phyloP scores from a whole-genome alignment of 2,113 vertebrate species.

The Plecotus auritus region DNA sequence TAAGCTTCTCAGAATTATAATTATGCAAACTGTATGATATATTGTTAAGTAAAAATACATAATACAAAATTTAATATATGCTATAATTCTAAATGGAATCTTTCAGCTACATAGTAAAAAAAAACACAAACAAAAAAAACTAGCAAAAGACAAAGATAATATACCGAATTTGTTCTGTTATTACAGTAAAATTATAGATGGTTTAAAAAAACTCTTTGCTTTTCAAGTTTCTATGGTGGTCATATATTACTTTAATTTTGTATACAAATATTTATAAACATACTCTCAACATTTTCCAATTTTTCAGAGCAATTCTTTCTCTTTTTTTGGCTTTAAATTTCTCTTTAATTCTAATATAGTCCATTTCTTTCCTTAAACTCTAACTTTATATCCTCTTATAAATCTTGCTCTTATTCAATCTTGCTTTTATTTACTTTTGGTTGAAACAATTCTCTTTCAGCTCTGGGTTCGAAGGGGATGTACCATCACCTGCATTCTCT shows the following conservation, averaged over 20 bases:
- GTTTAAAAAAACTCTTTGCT: background rate
- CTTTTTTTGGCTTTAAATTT: background rate
- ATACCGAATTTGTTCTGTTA: constrained; percentile 6
- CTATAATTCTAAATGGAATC: background rate
- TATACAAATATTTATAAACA: background rate
- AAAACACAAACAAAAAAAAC: background rate
- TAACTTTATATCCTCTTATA: constrained; percentile 13
- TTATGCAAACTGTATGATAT: background rate
- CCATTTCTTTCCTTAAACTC: constrained; percentile 35
- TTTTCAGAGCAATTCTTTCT: background rate
- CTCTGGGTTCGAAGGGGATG: constrained; percentile 32
- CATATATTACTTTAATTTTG: constrained; percentile 25
- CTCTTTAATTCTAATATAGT: constrained; percentile 31
- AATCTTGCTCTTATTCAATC: constrained; percentile 46
- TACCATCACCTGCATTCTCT: constrained; percentile 29
- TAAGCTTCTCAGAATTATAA: background rate
- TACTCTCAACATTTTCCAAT: background rate
- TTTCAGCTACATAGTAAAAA: background rate
- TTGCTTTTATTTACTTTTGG: constrained; percentile 56
- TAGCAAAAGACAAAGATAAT: background rate
- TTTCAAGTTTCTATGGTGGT: background rate
- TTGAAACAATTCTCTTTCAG: constrained; percentile 41
- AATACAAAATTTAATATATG: background rate
- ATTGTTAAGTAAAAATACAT: background rate
- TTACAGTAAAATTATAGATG: background rate